A percentile compares a stretch with the other conserved stretches of the same genome.
Evolutionary conservation across 1,140 invertebrate species (phyloP).

Genomic region (Drosophila nigromelanica): DNA sequence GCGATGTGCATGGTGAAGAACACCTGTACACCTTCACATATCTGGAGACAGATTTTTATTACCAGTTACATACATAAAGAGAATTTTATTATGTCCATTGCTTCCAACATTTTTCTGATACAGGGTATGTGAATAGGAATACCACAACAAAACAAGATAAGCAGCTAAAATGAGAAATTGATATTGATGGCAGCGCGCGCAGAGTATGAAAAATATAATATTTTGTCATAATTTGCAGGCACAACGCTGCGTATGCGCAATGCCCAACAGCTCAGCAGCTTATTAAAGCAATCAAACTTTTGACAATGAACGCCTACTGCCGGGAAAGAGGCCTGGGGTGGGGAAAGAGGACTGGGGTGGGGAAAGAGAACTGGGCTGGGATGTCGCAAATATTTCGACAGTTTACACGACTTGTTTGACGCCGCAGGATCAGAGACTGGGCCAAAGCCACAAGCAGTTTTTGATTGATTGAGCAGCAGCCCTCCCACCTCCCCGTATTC

Average conservation of each 20-base stretch:
- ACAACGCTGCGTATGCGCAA: slow-evolving; percentile 45
- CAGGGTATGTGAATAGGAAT: not conserved
- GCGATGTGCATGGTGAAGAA: no score
- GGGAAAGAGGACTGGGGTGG: not conserved
- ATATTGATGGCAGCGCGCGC: slow-evolving; percentile 56
- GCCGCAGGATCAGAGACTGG: slow-evolving; percentile 44
- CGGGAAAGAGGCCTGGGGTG: not conserved
- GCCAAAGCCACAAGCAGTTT: slow-evolving; percentile 60
- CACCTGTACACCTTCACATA: no score
- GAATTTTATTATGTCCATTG: no score
- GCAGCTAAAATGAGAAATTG: slow-evolving; percentile 57
- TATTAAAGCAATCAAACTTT: slow-evolving; percentile 63
- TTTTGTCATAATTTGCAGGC: slow-evolving; percentile 56
- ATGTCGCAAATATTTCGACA: slow-evolving; percentile 65
- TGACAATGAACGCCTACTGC: slow-evolving; percentile 6
- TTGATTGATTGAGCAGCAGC: slow-evolving; percentile 72
- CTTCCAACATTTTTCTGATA: not conserved
- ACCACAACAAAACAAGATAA: slow-evolving; percentile 12
- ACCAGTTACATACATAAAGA: no score
- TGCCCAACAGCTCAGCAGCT: slow-evolving; percentile 57
- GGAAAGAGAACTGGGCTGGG: not conserved
- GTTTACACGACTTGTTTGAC: slow-evolving; percentile 76
- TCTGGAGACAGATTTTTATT: no score
- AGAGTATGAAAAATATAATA: slow-evolving; percentile 3
- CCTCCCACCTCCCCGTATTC: not conserved